Conservation (phyloP, 2,113 vertebrate genomes). For the Grantiella picta region DNA sequence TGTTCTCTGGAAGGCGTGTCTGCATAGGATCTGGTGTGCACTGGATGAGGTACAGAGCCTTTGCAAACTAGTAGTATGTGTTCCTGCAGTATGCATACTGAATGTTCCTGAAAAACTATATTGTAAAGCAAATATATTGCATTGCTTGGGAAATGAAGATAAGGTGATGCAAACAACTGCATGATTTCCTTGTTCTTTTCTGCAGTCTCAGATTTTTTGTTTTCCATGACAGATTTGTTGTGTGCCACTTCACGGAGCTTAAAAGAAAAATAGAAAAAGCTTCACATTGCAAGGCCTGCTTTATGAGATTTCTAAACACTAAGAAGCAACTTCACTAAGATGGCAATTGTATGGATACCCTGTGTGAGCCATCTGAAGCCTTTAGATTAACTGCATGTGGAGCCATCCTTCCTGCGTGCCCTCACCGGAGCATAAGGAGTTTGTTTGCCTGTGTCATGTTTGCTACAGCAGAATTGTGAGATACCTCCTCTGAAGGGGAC, state of each 20-base stretch:
- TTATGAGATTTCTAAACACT: neutral
- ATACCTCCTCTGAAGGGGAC: neutral
- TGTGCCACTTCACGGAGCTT: neutral
- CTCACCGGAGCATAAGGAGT: neutral
- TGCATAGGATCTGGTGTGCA: neutral
- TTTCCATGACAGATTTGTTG: neutral
- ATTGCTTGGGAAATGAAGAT: neutral
- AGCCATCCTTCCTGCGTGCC: neutral
- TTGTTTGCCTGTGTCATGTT: neutral
- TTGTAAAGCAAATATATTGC: neutral
- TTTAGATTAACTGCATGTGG: neutral
- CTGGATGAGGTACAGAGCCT: neutral
- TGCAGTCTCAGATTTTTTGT: neutral
- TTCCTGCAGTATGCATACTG: neutral
- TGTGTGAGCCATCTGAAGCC: neutral
- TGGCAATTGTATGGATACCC: neutral
- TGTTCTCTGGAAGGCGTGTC: neutral
- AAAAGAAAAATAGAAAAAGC: neutral
- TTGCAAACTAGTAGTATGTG: neutral
- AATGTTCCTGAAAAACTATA: neutral
- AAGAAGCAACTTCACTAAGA: neutral
- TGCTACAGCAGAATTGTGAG: neutral
- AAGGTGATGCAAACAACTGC: neutral
- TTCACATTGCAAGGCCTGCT: neutral
- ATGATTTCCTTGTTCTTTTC: neutral